A percentile compares a stretch with the other conserved stretches of the same genome.
These are phyloP conservation scores for Tauraco hartlaubi DNA, from an alignment of 2,797 vertebrate species.

Conservation along the genomic window DNA sequence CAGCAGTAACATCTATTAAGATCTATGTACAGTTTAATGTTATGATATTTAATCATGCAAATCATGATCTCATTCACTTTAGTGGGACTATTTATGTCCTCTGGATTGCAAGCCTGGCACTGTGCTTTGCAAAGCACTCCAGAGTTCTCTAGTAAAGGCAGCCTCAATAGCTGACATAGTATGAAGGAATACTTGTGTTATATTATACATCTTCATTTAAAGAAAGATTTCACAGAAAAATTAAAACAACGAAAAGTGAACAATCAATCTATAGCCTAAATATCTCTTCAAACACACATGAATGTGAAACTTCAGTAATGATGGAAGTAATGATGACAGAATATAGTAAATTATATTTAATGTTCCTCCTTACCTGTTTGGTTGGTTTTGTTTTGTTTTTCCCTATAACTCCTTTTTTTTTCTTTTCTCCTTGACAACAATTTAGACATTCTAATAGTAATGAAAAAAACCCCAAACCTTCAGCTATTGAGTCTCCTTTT, in stretches of 20 bases:
- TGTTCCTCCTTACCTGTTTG: background rate
- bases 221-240: background rate
- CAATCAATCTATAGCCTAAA: background rate
- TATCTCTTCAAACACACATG: background rate
- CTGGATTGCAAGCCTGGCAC: background rate
- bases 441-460: background rate
- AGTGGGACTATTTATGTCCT: slow-evolving; percentile 35
- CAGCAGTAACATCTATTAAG: slow-evolving; percentile 46
- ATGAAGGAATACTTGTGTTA: background rate
- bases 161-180: background rate
- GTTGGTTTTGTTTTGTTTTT: background rate
- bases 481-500: background rate
- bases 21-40: slow-evolving; percentile 47
- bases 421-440: background rate
- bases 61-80: slow-evolving; percentile 54
- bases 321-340: background rate
- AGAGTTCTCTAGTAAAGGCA: background rate
- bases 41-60: slow-evolving; percentile 62
- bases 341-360: background rate
- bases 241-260: background rate
- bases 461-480: background rate
- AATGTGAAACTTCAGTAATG: background rate
- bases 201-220: background rate
- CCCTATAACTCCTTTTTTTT: background rate
- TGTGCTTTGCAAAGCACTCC: background rate